Base-by-base conservation (phyloP, 2,113 vertebrate genomes). In the Pluvianellus socialis region DNA sequence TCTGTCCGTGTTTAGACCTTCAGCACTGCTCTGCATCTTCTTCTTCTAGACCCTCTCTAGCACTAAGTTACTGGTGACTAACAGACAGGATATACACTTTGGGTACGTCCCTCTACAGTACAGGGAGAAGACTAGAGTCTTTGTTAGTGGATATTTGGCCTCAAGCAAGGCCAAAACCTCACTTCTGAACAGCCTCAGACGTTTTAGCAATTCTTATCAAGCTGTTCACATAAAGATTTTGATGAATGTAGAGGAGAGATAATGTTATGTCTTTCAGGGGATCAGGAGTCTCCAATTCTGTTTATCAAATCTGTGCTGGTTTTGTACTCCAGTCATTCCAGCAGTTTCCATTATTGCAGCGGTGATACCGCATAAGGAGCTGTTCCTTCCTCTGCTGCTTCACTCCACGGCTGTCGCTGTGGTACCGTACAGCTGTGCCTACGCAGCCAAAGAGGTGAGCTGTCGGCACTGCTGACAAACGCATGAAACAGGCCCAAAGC, bases 371-470 rank as follows among this genome's bases (percentile, higher is more conserved):
- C 13, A 44, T 8, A 9, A 61, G 72, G 24, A 45, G 33, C 50
- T 23, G 4, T 10, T 61, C 59, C n/a, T 28, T 47, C 21, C 55
- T 50, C 50, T 27, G 79, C 44, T 47, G 65, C 50, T 33, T 3
- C n/a, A 6, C 47, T 10, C 32, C 7, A 6, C 17, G 11, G 40
- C 35, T 52, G 49, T 2, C 40, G 28, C 58, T 38, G 58, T 4
- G 16, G 52, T 1, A 22, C 0, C 0, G 33, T 53, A 32, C 20
- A 22, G 63, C 56, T 50, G 13, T 0, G 0, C 24, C 26, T 11
- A 16, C 14, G 6, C 10, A 33, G 62, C 10, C 6, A 3, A 8
- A 4, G 14, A 23, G 45, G 23, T 4, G 11, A 47, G 19, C 24
- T 23, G 49, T 8, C 35, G 52, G 72, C 28, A 59, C 35, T 2